These are phyloP conservation scores for Lordiphosa andalusiaca DNA, from an alignment of 2,888 invertebrate species.

Conservation along the genomic window DNA sequence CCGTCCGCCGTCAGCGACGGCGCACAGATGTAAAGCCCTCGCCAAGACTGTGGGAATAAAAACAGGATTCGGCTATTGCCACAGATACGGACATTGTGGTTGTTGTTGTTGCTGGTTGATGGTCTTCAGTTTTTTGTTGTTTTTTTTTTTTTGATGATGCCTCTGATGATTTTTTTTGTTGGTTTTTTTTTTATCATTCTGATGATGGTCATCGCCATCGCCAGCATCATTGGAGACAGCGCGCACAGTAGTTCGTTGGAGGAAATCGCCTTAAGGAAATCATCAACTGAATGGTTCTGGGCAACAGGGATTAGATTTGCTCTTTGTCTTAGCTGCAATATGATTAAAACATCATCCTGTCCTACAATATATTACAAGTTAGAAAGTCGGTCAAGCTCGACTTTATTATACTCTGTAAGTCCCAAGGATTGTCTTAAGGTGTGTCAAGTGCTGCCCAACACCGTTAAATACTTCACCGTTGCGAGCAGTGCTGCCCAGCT, in stretches of 20 bases:
- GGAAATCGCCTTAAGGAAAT: too few relatives aligned
- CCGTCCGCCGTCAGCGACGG: constrained; percentile 34
- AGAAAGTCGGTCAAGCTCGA: too few relatives aligned
- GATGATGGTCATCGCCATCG: constrained; percentile 27
- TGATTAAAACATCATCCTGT: background rate
- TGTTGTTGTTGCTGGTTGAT: constrained; percentile 31
- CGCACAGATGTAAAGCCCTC: constrained; percentile 55
- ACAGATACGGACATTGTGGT: constrained; percentile 35
- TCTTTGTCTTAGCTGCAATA: too few relatives aligned
- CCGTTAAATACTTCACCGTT: too few relatives aligned
- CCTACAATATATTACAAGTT: too few relatives aligned
- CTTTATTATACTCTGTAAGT: too few relatives aligned
- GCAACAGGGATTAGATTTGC: too few relatives aligned
- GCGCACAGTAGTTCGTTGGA: too few relatives aligned
- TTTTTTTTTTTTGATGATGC: constrained; percentile 52
- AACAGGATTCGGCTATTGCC: constrained; percentile 77
- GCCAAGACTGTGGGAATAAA: constrained; percentile 80
- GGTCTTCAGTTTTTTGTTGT: constrained; percentile 5
- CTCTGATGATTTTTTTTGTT: constrained; percentile 29
- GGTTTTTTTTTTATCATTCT: constrained; percentile 53
- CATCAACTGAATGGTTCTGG: too few relatives aligned
- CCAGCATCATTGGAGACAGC: constrained; percentile 8
- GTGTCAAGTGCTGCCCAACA: too few relatives aligned
- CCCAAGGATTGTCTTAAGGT: too few relatives aligned
- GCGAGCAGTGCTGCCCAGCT: too few relatives aligned